Evolutionary conservation across 2,888 invertebrate genomes (phyloP).

Genomic region (Thumatha senex): DNA sequence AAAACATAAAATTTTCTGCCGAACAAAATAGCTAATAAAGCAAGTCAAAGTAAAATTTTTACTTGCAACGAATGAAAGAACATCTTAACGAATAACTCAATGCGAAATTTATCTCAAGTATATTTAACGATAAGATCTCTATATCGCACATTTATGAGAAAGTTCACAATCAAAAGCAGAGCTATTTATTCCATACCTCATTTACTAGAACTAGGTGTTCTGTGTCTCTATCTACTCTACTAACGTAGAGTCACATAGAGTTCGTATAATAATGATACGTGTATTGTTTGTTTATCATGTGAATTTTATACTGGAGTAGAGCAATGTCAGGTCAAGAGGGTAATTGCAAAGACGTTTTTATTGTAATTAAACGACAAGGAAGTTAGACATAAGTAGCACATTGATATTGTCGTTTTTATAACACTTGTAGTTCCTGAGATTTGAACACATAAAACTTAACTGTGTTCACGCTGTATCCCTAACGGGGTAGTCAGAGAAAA

Average conservation of each 20-base stretch:
- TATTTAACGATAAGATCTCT: neutral
- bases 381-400: neutral
- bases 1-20: neutral
- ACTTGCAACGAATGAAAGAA: too few species aligned
- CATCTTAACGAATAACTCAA: too few species aligned
- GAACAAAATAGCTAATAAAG: too few species aligned
- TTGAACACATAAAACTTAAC: too few species aligned
- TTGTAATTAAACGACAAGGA: conserved; percentile 1
- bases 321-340: conserved; percentile 11
- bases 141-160: conserved; percentile 7
- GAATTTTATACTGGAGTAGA: conserved; percentile 17
- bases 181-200: conserved; percentile 7
- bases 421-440: too few species aligned
- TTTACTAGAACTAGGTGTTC: conserved; percentile 14
- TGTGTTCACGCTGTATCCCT: too few species aligned
- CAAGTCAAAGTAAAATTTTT: too few species aligned
- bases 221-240: conserved; percentile 28
- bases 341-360: conserved; percentile 4
- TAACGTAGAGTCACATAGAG: conserved; percentile 16
- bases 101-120: too few species aligned
- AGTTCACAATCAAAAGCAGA: neutral
- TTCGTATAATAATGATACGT: conserved; percentile 14
- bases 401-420: too few species aligned
- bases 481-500: too few species aligned
- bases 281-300: conserved; percentile 30